Evolutionary conservation across 2,888 invertebrate genomes (phyloP).

Genomic region (Lymantria monacha): DNA sequence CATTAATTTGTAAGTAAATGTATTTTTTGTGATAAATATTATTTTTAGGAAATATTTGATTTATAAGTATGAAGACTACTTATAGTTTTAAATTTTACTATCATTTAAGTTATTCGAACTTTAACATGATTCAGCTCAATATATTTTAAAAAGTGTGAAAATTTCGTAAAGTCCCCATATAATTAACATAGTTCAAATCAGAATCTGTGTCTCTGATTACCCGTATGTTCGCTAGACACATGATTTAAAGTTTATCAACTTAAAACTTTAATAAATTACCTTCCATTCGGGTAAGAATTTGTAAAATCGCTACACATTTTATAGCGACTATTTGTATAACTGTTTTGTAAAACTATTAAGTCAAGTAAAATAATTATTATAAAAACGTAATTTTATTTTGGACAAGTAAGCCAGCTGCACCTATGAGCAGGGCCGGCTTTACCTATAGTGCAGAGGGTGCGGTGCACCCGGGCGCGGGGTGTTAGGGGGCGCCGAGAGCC

Average conservation of each 20-base stretch:
- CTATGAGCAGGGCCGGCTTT: too few relatives aligned
- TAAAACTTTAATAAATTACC: constrained; percentile 19
- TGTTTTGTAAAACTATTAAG: constrained; percentile 73
- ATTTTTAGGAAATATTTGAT: constrained; percentile 34
- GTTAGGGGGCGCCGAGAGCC: too few relatives aligned
- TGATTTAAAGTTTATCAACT: constrained; percentile 12
- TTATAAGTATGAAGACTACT: constrained; percentile 33
- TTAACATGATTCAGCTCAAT: constrained; percentile 11
- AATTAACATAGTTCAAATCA: constrained; percentile 6
- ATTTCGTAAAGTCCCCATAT: too few relatives aligned
- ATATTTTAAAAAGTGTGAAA: too few relatives aligned
- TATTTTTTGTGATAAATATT: constrained; percentile 43
- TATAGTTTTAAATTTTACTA: constrained; percentile 29
- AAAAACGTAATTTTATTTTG: constrained; percentile 15
- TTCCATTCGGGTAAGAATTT: constrained; percentile 15
- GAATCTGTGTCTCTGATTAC: constrained; percentile 12
- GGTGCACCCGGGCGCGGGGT: too few relatives aligned
- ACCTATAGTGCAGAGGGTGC: too few relatives aligned
- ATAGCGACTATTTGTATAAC: constrained; percentile 76
- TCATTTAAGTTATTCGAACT: constrained; percentile 27
- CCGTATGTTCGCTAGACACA: constrained; percentile 2
- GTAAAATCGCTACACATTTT: constrained; percentile 60
- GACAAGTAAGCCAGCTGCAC: not conserved
- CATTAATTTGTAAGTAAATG: constrained; percentile 33
- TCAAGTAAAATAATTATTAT: constrained; percentile 57